These are phyloP conservation scores for Lasaia peninsularis DNA, from an alignment of 1,140 invertebrate species.

Conservation along the genomic window DNA sequence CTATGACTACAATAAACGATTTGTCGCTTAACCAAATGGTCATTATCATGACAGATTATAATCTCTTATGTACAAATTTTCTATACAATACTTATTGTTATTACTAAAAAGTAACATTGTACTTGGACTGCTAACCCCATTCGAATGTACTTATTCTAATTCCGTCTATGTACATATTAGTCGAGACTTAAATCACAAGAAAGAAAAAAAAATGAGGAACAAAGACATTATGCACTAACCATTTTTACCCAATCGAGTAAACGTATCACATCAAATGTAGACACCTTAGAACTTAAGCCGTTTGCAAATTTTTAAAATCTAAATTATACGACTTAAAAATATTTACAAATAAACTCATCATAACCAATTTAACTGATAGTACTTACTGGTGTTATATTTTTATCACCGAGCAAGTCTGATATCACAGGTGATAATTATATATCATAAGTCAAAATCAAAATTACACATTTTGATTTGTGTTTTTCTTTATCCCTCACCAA, in stretches of 20 bases:
- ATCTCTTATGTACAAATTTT: conserved; percentile 72
- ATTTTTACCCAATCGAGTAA: conserved; percentile 46
- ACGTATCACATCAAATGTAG: conserved; percentile 64
- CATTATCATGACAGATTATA: conserved; percentile 75
- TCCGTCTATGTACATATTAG: conserved; percentile 62
- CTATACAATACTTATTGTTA: conserved; percentile 72
- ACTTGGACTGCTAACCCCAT: conserved; percentile 65
- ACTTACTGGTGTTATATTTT: too few relatives aligned
- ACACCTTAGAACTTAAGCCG: conserved; percentile 40
- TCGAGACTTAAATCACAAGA: conserved; percentile 73
- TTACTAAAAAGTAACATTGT: conserved; percentile 73
- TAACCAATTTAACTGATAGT: too few relatives aligned
- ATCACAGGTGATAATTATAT: too few relatives aligned
- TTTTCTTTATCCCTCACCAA: too few relatives aligned
- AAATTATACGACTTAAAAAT: conserved; percentile 54
- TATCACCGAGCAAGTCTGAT: too few relatives aligned
- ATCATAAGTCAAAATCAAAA: too few relatives aligned
- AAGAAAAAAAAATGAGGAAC: conserved; percentile 68
- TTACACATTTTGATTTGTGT: too few relatives aligned
- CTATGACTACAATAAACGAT: conserved; percentile 75
- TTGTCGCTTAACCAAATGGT: conserved; percentile 60
- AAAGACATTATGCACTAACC: conserved; percentile 71
- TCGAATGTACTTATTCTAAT: conserved; percentile 63
- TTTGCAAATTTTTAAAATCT: conserved; percentile 41
- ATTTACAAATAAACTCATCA: conserved; percentile 52